These are phyloP conservation scores for Mnemiopsis leidyi DNA, from an alignment of 37 sponge, comb jelly and placozoan species.

Conservation along the genomic window DNA sequence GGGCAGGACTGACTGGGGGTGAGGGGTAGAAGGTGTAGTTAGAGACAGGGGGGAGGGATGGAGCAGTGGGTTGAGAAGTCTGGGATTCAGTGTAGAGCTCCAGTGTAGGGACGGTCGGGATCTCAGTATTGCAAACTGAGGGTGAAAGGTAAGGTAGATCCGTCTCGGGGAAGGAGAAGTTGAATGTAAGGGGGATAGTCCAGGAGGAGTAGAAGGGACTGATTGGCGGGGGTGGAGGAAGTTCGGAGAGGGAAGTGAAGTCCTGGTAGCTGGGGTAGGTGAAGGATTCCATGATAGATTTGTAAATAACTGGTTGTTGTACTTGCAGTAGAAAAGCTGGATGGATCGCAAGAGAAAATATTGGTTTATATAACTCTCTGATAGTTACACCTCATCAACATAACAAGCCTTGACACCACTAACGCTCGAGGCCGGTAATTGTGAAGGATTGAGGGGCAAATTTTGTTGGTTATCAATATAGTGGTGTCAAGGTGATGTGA, in stretches of 20 bases:
- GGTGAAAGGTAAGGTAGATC: not conserved
- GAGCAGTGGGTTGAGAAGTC: not conserved
- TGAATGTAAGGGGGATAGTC: conserved; percentile 1
- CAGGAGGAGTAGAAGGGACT: not conserved
- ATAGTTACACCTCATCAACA: not conserved
- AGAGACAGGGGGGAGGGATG: not conserved
- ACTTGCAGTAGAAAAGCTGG: not conserved
- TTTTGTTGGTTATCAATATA: not conserved
- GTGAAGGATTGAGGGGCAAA: too few species aligned
- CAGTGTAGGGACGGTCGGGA: not conserved
- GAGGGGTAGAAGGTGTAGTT: not conserved
- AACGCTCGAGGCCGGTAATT: too few species aligned
- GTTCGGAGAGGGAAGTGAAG: not conserved
- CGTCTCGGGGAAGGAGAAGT: not conserved
- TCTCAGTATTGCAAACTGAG: not conserved
- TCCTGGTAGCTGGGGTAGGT: not conserved
- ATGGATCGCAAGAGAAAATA: too few species aligned
- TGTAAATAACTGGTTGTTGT: not conserved
- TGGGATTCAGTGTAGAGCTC: not conserved
- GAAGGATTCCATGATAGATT: not conserved
- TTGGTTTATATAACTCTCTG: not conserved
- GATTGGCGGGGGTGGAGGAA: not conserved
- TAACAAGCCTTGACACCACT: not conserved
- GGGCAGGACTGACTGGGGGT: not conserved
- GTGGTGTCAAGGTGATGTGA: not conserved